Conservation (phyloP, 2,888 invertebrate genomes). For the Esperia sulphurella region DNA sequence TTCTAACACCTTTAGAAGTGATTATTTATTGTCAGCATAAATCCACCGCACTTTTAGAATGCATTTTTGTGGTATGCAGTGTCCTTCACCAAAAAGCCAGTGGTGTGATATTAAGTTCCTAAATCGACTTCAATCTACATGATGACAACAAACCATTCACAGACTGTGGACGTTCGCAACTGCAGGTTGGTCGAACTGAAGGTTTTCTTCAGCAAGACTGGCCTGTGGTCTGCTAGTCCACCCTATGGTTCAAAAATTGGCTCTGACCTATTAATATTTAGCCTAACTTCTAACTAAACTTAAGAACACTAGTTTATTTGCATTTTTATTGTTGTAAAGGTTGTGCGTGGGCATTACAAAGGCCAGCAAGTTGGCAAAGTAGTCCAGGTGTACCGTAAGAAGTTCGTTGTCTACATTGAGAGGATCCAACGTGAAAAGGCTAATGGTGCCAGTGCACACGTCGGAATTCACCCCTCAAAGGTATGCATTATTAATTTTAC, state of each 20-base stretch:
- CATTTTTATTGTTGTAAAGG: conserved; percentile 74
- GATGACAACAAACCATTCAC: conserved; percentile 79
- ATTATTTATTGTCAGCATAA: too few species aligned
- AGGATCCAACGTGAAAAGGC: conserved; percentile 99
- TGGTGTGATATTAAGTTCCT: too few species aligned
- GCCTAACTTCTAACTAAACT: conserved; percentile 16
- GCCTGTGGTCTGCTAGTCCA: conserved; percentile 46
- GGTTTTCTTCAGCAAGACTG: conserved; percentile 65
- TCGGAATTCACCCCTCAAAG: conserved; percentile 99
- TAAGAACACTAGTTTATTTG: conserved; percentile 2
- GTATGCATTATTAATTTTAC: conserved; percentile 62
- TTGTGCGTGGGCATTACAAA: conserved; percentile 98
- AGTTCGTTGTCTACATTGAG: conserved; percentile 99
- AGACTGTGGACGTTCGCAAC: conserved; percentile 63
- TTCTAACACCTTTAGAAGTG: too few species aligned
- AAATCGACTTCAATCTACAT: conserved; percentile 42
- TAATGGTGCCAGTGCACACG: conserved; percentile 98
- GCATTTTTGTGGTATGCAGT: too few species aligned
- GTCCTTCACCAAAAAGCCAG: too few species aligned
- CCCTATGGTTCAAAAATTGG: conserved; percentile 74
- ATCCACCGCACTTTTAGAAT: too few species aligned
- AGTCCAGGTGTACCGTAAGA: conserved; percentile 98
- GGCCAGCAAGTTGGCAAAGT: conserved; percentile 99
- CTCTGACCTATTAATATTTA: conserved; percentile 44
- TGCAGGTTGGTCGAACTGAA: conserved; percentile 39